Percentiles rank a stretch among this genome's conserved stretches.
Evolutionary conservation across 2,888 invertebrate genomes (phyloP).

Genomic region (Oxycera nigricornis): DNA sequence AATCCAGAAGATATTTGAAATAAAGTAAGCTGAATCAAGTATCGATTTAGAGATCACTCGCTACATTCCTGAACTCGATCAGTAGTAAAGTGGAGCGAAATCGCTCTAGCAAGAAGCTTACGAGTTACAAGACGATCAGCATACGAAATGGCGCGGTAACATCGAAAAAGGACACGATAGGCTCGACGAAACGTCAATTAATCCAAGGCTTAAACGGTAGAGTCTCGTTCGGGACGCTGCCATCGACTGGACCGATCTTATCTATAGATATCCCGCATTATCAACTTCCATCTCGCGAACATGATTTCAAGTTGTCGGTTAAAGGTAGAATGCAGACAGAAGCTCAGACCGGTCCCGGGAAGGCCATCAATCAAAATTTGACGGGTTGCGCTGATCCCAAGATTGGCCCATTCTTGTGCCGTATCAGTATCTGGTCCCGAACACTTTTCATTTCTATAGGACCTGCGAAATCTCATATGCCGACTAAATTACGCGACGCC

Average conservation of each 20-base stretch:
- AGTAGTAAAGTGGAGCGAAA: too few species aligned
- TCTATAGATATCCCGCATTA: constrained; percentile 7
- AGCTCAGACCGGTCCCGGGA: neutral
- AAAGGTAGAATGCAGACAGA: constrained; percentile 23
- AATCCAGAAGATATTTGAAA: too few species aligned
- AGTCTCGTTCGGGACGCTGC: neutral
- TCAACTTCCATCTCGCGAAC: constrained; percentile 1
- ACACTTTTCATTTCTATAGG: constrained; percentile 24
- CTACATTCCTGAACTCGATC: too few species aligned
- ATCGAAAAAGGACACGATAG: constrained; percentile 43
- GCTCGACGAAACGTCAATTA: constrained; percentile 43
- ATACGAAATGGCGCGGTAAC: constrained; percentile 26
- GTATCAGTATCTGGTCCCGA: neutral
- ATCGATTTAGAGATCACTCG: too few species aligned
- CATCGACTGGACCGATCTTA: constrained; percentile 5
- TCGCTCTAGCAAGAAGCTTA: too few species aligned
- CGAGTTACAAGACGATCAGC: neutral
- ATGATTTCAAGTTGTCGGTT: neutral
- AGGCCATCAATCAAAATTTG: constrained; percentile 46
- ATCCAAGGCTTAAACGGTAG: constrained; percentile 18
- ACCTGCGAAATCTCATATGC: neutral
- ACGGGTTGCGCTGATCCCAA: constrained; percentile 36
- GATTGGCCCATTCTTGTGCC: constrained; percentile 19
- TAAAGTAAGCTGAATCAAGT: too few species aligned
- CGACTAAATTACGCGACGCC: neutral